A percentile compares a stretch with the other conserved stretches of the same genome.
phyloP scores from a whole-genome alignment of 2,888 invertebrate genomes.

The Ophion costatus region DNA sequence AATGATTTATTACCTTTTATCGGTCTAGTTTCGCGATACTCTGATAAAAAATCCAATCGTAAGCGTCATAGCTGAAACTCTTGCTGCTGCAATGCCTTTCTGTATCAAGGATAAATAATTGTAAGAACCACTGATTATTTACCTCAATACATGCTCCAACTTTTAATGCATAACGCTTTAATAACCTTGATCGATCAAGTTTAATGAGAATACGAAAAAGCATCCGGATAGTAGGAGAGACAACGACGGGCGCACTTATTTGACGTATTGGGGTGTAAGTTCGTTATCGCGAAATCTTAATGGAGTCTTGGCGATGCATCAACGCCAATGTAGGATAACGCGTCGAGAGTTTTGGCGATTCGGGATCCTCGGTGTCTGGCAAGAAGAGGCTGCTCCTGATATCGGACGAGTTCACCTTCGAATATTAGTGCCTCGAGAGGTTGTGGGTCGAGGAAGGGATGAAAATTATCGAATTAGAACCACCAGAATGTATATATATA shows the following conservation, averaged over 20 bases:
- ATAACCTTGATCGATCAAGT: not conserved
- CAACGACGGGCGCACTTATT: not conserved
- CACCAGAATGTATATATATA: slow-evolving; percentile 8
- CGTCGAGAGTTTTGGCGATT: slow-evolving; percentile 15
- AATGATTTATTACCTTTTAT: too few species aligned
- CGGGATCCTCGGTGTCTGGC: not conserved
- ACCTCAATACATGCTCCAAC: too few species aligned
- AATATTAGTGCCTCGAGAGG: slow-evolving; percentile 20
- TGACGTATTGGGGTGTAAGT: not conserved
- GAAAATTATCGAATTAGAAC: slow-evolving; percentile 52
- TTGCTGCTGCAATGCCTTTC: too few species aligned
- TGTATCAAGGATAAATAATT: too few species aligned
- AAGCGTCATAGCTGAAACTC: too few species aligned
- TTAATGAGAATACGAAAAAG: not conserved
- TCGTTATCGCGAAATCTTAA: slow-evolving; percentile 37
- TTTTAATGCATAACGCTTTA: not conserved
- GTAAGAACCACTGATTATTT: too few species aligned
- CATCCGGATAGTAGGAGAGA: not conserved
- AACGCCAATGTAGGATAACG: not conserved
- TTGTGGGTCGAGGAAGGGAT: not conserved
- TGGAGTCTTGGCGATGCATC: slow-evolving; percentile 11
- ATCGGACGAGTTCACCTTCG: slow-evolving; percentile 29
- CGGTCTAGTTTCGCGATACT: too few species aligned
- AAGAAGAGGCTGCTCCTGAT: not conserved
- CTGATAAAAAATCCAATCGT: too few species aligned